Conservation (phyloP, 1,140 invertebrate genomes). For the Drosophila pallidifrons region DNA sequence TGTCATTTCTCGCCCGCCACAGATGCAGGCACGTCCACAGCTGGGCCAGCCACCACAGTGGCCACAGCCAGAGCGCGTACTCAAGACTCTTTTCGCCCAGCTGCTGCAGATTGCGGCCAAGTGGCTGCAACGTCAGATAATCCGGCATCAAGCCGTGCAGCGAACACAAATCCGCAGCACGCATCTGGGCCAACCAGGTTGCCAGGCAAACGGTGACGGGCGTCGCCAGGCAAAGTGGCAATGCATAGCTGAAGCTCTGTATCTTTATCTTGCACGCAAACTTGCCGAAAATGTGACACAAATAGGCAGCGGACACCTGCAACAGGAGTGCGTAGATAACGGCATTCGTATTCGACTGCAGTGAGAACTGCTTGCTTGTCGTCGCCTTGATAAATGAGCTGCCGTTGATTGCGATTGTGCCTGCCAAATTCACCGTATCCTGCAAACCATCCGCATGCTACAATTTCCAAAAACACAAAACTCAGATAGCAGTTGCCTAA, state of each 20-base stretch:
- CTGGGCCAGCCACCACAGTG: conserved; percentile 91
- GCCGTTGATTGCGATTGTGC: conserved; percentile 22
- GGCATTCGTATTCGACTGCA: conserved; percentile 83
- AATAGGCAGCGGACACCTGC: conserved; percentile 88
- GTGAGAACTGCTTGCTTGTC: conserved; percentile 29
- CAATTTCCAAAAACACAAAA: conserved; percentile 6
- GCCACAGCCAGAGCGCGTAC: conserved; percentile 90
- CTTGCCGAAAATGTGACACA: conserved; percentile 91
- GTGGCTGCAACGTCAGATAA: conserved; percentile 87
- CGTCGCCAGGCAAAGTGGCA: conserved; percentile 90
- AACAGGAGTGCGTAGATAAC: conserved; percentile 87
- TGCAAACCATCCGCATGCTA: conserved; percentile 39
- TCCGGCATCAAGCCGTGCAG: conserved; percentile 87
- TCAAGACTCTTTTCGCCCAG: conserved; percentile 84
- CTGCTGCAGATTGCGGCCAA: conserved; percentile 63
- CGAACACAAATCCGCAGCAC: conserved; percentile 88
- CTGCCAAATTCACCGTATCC: conserved; percentile 37
- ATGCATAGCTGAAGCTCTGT: conserved; percentile 92
- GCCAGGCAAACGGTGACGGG: conserved; percentile 89
- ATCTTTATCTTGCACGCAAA: conserved; percentile 94
- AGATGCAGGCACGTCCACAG: conserved; percentile 93
- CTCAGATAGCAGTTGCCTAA: not conserved
- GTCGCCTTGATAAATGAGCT: conserved; percentile 50
- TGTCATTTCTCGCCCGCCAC: conserved; percentile 92
- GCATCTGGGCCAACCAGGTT: conserved; percentile 87